Evolutionary conservation across 2,797 vertebrate species (phyloP).

Genomic region (Chelmon rostratus): DNA sequence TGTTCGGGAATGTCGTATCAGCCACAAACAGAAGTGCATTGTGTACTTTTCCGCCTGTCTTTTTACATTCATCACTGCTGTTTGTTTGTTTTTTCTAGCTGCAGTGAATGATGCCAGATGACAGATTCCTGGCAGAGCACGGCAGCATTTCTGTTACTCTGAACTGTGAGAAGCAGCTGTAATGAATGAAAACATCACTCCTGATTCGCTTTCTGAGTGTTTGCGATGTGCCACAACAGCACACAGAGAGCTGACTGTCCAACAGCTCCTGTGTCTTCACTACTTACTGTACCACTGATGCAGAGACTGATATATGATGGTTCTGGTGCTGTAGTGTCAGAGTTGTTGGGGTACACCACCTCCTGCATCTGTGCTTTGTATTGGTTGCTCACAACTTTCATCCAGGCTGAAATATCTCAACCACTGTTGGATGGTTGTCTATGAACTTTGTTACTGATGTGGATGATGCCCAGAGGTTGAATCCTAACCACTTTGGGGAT

Average conservation of each 20-base stretch:
- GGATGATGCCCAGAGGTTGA: neutral
- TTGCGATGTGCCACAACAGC: neutral
- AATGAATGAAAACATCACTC: conserved; percentile 40
- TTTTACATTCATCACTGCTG: conserved; percentile 1
- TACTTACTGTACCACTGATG: neutral
- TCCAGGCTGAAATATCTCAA: neutral
- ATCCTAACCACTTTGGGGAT: neutral
- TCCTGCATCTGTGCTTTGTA: neutral
- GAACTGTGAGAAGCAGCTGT: conserved; percentile 13
- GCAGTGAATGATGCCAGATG: conserved; percentile 28
- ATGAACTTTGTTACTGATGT: neutral
- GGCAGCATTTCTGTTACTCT: neutral
- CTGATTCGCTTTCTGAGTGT: conserved; percentile 4
- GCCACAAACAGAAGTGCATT: neutral
- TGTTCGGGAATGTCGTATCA: neutral
- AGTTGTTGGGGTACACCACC: too few relatives aligned
- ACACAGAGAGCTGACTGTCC: conserved; percentile 2
- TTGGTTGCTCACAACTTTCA: neutral
- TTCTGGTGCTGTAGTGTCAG: conserved; percentile 5
- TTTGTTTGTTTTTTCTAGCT: neutral
- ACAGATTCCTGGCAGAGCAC: conserved; percentile 20
- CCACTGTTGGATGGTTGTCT: neutral
- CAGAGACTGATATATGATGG: conserved; percentile 1
- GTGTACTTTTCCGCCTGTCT: neutral
- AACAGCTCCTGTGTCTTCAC: neutral